A percentile compares a stretch with the other conserved stretches of the same genome.
Evolutionary conservation across 2,888 invertebrate species (phyloP).

Genomic region (Nephrotoma flavescens): DNA sequence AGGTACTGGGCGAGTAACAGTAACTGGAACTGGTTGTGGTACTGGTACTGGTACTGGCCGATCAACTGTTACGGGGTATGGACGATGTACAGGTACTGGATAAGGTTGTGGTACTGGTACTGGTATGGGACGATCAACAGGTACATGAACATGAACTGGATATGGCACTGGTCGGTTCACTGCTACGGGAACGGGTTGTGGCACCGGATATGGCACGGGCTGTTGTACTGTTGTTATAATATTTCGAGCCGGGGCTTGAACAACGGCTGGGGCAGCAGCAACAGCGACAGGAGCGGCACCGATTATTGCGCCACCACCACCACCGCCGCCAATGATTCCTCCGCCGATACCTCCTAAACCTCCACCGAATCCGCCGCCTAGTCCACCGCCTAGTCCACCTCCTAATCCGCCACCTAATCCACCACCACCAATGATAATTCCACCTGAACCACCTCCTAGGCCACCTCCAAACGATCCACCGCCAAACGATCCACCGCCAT

Average conservation of each 20-base stretch:
- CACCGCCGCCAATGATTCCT: neutral
- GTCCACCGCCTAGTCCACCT: neutral
- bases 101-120: slow-evolving; percentile 2
- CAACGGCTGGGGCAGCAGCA: neutral
- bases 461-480: neutral
- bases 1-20: slow-evolving; percentile 3
- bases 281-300: neutral
- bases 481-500: neutral
- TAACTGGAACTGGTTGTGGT: slow-evolving; percentile 4
- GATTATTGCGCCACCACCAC: neutral
- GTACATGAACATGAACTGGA: neutral
- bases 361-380: neutral
- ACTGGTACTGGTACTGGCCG: slow-evolving; percentile 7
- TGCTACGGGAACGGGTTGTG: neutral
- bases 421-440: neutral
- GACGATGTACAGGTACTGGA: neutral
- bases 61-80: slow-evolving; percentile 5
- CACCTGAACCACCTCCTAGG: neutral
- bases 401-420: neutral
- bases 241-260: neutral
- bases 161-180: neutral
- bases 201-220: neutral
- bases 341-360: neutral
- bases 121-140: slow-evolving; percentile 7
- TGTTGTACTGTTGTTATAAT: slow-evolving; percentile 1